phyloP scores from a whole-genome alignment of 2,797 vertebrate species.

The Rallus crepitans region DNA sequence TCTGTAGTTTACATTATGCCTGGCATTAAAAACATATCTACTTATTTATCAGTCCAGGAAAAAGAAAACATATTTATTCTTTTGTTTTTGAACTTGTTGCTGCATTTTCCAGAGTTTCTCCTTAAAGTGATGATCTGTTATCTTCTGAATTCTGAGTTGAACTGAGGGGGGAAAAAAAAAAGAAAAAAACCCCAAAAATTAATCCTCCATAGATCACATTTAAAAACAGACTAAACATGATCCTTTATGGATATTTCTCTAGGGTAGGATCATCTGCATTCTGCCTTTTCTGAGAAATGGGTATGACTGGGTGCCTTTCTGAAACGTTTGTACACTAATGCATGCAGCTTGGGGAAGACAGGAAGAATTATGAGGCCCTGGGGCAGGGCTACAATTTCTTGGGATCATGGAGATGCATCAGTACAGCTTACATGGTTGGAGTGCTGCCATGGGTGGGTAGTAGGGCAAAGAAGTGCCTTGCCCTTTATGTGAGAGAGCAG shows the following conservation, averaged over 20 bases:
- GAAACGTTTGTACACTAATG: fast-evolving
- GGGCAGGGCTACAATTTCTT: not conserved
- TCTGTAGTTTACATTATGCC: not conserved
- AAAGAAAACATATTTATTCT: not conserved
- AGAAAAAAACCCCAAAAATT: fast-evolving
- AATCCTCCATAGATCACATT: not conserved
- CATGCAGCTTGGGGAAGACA: not conserved
- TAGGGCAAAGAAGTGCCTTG: not conserved
- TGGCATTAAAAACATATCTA: not conserved
- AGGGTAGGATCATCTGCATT: not conserved
- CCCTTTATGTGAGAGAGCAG: not conserved
- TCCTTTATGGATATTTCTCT: not conserved
- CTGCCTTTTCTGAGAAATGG: not conserved
- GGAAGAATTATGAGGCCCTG: no score
- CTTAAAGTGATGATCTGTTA: not conserved
- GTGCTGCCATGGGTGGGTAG: not conserved
- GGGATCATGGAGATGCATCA: no score
- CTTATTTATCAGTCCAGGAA: not conserved
- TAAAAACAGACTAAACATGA: not conserved
- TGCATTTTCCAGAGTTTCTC: not conserved
- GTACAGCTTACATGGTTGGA: not conserved
- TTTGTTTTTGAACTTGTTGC: not conserved
- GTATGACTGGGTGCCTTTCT: not conserved
- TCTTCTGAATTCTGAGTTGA: not conserved
- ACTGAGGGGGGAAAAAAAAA: not conserved